These are phyloP conservation scores for Actenoides hombroni DNA, from an alignment of 2,113 vertebrate genomes.

Conservation along the genomic window DNA sequence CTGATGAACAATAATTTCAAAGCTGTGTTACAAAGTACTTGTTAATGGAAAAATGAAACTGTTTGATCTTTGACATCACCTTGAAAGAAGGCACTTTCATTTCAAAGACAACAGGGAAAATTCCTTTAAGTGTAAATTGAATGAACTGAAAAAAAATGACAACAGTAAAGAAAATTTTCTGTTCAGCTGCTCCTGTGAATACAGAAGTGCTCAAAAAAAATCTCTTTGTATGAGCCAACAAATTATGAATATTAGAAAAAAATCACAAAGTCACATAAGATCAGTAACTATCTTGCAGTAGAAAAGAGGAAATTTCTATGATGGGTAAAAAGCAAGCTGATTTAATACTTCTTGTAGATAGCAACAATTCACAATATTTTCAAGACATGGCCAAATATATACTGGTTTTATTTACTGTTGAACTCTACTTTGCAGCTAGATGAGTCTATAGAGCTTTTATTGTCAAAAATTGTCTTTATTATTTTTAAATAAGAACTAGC, in stretches of 20 bases:
- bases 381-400: not conserved
- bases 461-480: not conserved
- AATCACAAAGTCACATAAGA: not conserved
- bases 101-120: conserved; percentile 19
- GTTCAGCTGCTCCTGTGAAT: not conserved
- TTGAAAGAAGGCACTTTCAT: conserved; percentile 6
- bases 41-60: conserved; percentile 2
- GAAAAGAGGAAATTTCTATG: not conserved
- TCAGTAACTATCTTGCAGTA: not conserved
- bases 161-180: not conserved
- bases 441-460: not conserved
- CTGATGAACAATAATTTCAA: conserved; percentile 1
- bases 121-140: not conserved
- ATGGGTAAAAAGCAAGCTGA: not conserved
- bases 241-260: not conserved
- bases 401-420: not conserved
- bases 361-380: not conserved
- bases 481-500: not conserved
- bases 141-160: not conserved
- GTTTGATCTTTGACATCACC: not conserved
- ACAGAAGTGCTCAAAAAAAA: not conserved
- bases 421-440: not conserved
- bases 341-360: not conserved
- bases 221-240: not conserved
- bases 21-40: not conserved